phyloP scores from a whole-genome alignment of 1,140 invertebrate species.

The Ephestia elutella region DNA sequence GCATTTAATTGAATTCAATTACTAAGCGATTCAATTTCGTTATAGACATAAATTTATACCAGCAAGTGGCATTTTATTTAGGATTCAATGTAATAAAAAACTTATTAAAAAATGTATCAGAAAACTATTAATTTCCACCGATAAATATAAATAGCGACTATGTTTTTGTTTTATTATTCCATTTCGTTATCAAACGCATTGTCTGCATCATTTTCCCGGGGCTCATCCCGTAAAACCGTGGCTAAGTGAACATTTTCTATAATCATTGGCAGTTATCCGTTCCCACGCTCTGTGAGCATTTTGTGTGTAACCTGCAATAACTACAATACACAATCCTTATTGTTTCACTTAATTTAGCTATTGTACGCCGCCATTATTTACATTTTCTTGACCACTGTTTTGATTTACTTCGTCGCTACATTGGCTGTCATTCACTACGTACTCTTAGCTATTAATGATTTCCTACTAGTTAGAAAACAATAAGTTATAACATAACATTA shows the following conservation, averaged over 20 bases:
- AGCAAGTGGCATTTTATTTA: too few species aligned
- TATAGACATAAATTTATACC: neutral
- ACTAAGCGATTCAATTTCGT: neutral
- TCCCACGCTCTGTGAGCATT: conserved; percentile 58
- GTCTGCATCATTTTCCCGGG: conserved; percentile 27
- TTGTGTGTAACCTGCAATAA: conserved; percentile 50
- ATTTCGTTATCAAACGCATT: conserved; percentile 25
- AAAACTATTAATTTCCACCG: too few species aligned
- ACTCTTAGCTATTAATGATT: conserved; percentile 15
- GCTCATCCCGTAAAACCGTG: conserved; percentile 32
- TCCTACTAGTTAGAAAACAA: conserved; percentile 10
- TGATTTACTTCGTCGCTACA: conserved; percentile 40
- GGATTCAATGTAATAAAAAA: too few species aligned
- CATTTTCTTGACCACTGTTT: conserved; percentile 55
- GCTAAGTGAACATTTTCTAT: conserved; percentile 34
- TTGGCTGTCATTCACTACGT: conserved; percentile 14
- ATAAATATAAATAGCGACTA: neutral
- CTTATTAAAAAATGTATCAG: too few species aligned
- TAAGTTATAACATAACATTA: neutral
- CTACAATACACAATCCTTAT: conserved; percentile 61
- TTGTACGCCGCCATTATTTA: conserved; percentile 61
- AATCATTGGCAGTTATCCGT: conserved; percentile 39
- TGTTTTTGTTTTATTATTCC: conserved; percentile 10
- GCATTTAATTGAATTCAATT: neutral
- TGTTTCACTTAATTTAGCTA: conserved; percentile 67